Base-by-base conservation (phyloP, 2,797 vertebrate genomes). In the Sardinella longiceps region DNA sequence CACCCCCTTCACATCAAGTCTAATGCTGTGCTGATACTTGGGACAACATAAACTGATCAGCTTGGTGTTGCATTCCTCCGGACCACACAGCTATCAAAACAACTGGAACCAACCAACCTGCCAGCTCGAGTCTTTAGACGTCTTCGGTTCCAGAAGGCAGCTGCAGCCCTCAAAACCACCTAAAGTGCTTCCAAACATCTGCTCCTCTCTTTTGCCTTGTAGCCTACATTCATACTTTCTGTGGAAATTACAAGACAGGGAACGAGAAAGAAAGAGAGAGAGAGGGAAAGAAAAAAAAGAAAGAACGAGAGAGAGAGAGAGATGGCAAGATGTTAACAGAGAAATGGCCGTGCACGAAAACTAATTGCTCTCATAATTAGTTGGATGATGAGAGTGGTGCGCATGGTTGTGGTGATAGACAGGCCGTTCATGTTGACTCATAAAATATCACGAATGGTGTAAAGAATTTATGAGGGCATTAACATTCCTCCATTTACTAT, bases 401-500 rank as follows among this genome's bases (percentile, higher is more conserved):
- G 45, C 53, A 51, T 60, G 30, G 33, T n/a, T 63, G 23, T 15
- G 23, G 74, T 14, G 63, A 70, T 66, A n/a, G 30, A 74, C 15
- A 37, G 86, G 80, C 50, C 84, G 45, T 70, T 81, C 48, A 84
- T 87, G 70, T 87, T 88, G 74, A 46, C 86, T 84, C 87, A 80
- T 89, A 87, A 89, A 91, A 84, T 39, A 74, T 74, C 66, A 37
- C 66, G 83, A 83, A 86, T 88, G 88, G 90, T 80, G 86, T 88
- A 89, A 80, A 20, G 33, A 18, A 81, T 90, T 89, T 88, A 87
- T 87, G 82, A 83, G 85, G 81, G 86, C 83, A 86, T 92, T 90
- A 90, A 89, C 89, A 89, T 90, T 88, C 87, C 90, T 85, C 88
- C 51, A 85, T 89, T 91, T 85, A 84, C 84, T 56, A 86, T 89